A percentile compares a stretch with the other conserved stretches of the same genome.
Evolutionary conservation across 2,113 vertebrate species (phyloP).

Genomic region (Psittacara wagleri): DNA sequence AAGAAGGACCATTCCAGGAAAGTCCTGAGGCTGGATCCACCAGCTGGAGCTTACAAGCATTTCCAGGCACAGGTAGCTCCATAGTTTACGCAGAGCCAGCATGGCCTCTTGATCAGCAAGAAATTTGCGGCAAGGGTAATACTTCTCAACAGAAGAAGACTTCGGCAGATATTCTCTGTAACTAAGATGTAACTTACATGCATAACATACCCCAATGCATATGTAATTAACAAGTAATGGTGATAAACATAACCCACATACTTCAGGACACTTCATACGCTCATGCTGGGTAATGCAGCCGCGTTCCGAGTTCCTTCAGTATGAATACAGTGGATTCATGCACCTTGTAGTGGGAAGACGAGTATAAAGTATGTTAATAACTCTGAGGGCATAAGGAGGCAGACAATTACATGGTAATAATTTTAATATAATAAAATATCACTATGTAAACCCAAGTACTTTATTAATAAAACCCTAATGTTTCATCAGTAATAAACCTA

Average conservation of each 20-base stretch:
- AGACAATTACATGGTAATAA: background rate
- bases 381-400: background rate
- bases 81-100: background rate
- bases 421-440: background rate
- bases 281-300: background rate
- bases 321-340: background rate
- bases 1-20: background rate
- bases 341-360: background rate
- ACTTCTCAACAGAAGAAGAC: background rate
- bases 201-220: background rate
- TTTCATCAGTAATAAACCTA: background rate
- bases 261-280: background rate
- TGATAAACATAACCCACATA: fast-evolving
- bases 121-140: no score
- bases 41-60: background rate
- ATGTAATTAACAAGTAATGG: background rate
- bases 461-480: background rate
- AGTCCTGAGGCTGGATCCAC: background rate
- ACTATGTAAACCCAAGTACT: background rate
- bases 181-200: background rate
- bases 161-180: background rate
- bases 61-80: background rate
- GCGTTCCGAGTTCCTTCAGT: background rate
- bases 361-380: background rate
- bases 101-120: background rate